A percentile compares a stretch with the other conserved stretches of the same genome.
Conservation (phyloP, 2,797 vertebrate genomes). For the Sebastes nivosus region DNA sequence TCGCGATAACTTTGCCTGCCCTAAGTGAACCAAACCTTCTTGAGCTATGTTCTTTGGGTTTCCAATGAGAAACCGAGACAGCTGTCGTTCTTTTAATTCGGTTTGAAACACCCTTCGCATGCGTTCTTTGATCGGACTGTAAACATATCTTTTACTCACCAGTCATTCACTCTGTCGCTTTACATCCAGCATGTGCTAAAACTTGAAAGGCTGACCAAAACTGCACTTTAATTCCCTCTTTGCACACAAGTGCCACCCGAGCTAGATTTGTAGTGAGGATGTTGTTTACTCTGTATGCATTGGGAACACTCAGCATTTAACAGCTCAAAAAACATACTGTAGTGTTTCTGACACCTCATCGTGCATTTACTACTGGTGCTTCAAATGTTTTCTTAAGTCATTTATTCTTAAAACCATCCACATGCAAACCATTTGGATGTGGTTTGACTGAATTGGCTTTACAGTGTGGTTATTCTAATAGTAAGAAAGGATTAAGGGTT, state of each 20-base stretch:
- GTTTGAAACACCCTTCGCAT: conserved; percentile 18
- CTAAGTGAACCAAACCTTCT: neutral
- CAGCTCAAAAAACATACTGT: neutral
- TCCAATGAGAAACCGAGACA: conserved; percentile 1
- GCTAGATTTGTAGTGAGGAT: neutral
- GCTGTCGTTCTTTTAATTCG: conserved; percentile 6
- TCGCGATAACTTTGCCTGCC: no score
- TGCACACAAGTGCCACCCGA: neutral
- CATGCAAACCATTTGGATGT: neutral
- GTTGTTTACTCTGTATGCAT: neutral
- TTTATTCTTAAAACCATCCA: neutral
- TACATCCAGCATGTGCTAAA: neutral
- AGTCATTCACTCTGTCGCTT: conserved; percentile 1
- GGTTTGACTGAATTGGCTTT: neutral
- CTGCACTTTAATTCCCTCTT: conserved; percentile 15
- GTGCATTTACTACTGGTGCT: neutral
- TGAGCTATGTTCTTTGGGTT: neutral
- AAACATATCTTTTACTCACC: conserved; percentile 22
- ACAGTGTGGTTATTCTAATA: neutral
- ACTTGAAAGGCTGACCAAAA: conserved; percentile 6
- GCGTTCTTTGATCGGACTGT: conserved; percentile 26
- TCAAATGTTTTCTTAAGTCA: neutral
- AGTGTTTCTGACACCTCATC: neutral
- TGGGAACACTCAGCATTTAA: neutral
- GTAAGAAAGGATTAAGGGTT: neutral